A percentile compares a stretch with the other conserved stretches of the same genome.
These are phyloP conservation scores for Chlorops oryzae DNA, from an alignment of 1,140 invertebrate genomes.

Conservation along the genomic window DNA sequence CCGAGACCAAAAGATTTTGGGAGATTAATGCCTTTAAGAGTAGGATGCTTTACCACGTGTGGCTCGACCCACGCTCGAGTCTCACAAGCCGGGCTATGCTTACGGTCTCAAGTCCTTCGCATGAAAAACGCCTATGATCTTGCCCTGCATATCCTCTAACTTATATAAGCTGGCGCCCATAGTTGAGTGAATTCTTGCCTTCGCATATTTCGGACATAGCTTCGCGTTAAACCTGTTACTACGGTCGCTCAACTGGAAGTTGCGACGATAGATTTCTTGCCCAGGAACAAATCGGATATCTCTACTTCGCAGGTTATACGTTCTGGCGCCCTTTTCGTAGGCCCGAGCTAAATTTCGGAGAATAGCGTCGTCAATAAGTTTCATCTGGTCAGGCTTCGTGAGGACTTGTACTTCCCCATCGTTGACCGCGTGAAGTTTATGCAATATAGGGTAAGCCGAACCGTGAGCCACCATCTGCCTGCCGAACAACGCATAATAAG, in stretches of 20 bases:
- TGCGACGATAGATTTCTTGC: constrained; percentile 6
- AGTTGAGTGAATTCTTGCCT: constrained; percentile 6
- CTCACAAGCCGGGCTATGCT: too few species aligned
- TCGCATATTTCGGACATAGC: constrained; percentile 7
- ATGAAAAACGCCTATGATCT: too few species aligned
- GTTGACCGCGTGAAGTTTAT: neutral
- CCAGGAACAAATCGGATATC: neutral
- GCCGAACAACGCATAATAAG: constrained; percentile 6
- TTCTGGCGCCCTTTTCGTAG: neutral
- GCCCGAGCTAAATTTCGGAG: neutral
- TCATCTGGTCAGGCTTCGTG: neutral
- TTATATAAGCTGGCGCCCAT: too few species aligned
- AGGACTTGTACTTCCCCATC: neutral
- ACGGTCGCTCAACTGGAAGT: constrained; percentile 8
- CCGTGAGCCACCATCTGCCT: constrained; percentile 1
- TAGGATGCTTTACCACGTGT: too few species aligned
- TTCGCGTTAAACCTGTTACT: constrained; percentile 10
- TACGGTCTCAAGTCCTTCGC: too few species aligned
- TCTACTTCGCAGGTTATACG: constrained; percentile 6
- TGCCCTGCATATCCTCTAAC: too few species aligned
- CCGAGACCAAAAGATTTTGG: too few species aligned
- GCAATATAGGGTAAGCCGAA: neutral
- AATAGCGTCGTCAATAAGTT: neutral
- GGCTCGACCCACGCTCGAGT: too few species aligned
- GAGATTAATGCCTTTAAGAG: too few species aligned